phyloP scores from a whole-genome alignment of 2,113 vertebrate species.

The Eublepharis macularius region DNA sequence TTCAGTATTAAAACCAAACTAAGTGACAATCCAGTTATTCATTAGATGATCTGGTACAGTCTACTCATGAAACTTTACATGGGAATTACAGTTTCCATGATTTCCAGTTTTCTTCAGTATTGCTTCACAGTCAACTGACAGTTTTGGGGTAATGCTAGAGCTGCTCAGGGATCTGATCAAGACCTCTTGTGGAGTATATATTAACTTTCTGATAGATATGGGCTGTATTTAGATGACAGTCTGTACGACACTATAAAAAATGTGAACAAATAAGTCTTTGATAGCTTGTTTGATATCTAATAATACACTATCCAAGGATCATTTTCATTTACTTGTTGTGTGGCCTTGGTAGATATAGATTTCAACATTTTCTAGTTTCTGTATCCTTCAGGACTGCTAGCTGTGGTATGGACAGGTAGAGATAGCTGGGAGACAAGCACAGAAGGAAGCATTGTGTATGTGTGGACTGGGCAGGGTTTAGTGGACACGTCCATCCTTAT shows the following conservation, averaged over 20 bases:
- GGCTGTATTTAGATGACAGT: background rate
- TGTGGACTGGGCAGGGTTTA: background rate
- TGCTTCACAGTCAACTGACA: too few relatives aligned
- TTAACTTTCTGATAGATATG: background rate
- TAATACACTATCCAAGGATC: background rate
- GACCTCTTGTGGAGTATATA: background rate
- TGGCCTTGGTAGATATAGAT: background rate
- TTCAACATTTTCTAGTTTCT: background rate
- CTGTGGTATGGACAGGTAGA: background rate
- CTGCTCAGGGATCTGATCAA: background rate
- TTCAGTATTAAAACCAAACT: too few relatives aligned
- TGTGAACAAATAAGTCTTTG: background rate
- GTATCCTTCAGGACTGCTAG: background rate
- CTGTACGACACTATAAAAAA: background rate
- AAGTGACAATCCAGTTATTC: too few relatives aligned
- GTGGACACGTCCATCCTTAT: background rate
- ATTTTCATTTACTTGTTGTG: background rate
- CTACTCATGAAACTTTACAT: too few relatives aligned
- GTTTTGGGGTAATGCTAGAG: too few relatives aligned
- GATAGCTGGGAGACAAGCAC: background rate
- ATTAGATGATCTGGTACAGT: too few relatives aligned
- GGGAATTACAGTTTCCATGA: too few relatives aligned
- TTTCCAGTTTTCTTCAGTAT: too few relatives aligned
- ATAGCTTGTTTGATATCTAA: background rate
- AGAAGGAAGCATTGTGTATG: background rate